These are phyloP conservation scores for Acanthurus tractus DNA, from an alignment of 2,797 vertebrate genomes.

Conservation along the genomic window DNA sequence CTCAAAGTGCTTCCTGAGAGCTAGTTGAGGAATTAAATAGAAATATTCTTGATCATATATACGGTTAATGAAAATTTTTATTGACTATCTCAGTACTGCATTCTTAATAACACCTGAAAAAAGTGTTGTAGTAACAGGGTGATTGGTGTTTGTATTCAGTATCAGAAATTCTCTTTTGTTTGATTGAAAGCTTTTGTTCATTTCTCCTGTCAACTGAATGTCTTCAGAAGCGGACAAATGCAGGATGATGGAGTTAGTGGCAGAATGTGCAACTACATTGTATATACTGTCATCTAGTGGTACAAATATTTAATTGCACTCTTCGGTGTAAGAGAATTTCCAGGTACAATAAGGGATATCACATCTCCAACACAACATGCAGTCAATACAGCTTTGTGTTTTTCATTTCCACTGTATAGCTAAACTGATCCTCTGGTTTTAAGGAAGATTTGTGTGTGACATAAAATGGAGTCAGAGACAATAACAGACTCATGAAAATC, in stretches of 20 bases:
- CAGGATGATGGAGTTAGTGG: background rate
- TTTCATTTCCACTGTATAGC: background rate
- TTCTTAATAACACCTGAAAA: background rate
- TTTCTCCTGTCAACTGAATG: slow-evolving; percentile 17
- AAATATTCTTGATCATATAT: background rate
- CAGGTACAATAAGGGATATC: background rate
- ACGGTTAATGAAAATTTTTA: background rate
- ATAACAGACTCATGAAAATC: slow-evolving; percentile 80
- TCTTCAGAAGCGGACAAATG: slow-evolving; percentile 19
- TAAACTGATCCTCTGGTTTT: background rate
- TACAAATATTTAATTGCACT: slow-evolving; percentile 13
- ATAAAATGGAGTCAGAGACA: slow-evolving; percentile 23
- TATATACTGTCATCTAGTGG: slow-evolving; percentile 69
- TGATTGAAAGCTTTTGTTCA: slow-evolving; percentile 57
- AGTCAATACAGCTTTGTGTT: background rate
- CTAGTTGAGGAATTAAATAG: background rate
- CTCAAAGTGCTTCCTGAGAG: background rate
- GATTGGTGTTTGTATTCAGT: slow-evolving; percentile 23
- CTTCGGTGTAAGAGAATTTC: background rate
- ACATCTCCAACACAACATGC: background rate
- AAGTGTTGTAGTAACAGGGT: slow-evolving; percentile 13
- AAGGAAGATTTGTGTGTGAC: background rate
- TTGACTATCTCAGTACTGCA: background rate
- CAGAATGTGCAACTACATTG: slow-evolving; percentile 18
- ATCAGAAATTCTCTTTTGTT: slow-evolving; percentile 44